Conservation (phyloP, 2,888 invertebrate genomes). For the Dinocampus coccinellae region DNA sequence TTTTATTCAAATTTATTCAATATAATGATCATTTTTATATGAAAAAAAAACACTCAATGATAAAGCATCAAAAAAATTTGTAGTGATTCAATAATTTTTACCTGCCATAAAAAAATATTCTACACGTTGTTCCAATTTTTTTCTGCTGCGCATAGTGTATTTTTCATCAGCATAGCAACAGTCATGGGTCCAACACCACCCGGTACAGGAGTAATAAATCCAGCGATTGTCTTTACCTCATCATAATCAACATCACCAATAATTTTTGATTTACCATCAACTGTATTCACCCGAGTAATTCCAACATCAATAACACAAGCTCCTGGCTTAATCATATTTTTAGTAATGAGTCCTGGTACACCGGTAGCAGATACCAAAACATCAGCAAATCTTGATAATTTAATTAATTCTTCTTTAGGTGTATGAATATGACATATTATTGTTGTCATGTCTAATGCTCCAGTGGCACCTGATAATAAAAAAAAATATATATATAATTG, state of each 20-base stretch:
- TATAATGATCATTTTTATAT: too few species aligned
- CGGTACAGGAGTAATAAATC: constrained; percentile 90
- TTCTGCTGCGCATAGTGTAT: constrained; percentile 84
- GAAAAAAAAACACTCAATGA: too few species aligned
- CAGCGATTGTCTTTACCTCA: constrained; percentile 84
- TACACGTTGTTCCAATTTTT: too few species aligned
- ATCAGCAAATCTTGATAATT: constrained; percentile 81
- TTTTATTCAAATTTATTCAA: too few species aligned
- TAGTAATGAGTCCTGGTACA: constrained; percentile 80
- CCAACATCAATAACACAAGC: constrained; percentile 92
- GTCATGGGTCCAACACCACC: constrained; percentile 96
- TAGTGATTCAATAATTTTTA: too few species aligned
- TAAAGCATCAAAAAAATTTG: too few species aligned
- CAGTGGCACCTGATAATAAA: constrained; percentile 62
- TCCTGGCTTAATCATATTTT: constrained; percentile 90
- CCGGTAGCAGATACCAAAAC: constrained; percentile 83
- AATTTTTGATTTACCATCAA: constrained; percentile 78
- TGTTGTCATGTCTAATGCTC: constrained; percentile 88
- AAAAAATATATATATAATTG: not conserved
- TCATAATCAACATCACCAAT: constrained; percentile 94
- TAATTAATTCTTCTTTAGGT: constrained; percentile 80
- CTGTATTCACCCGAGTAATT: constrained; percentile 79
- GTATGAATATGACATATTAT: constrained; percentile 92
- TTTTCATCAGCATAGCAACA: constrained; percentile 93
- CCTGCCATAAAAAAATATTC: too few species aligned